Base-by-base conservation (phyloP, 2,888 invertebrate species). In the Meiosimyza decipiens region DNA sequence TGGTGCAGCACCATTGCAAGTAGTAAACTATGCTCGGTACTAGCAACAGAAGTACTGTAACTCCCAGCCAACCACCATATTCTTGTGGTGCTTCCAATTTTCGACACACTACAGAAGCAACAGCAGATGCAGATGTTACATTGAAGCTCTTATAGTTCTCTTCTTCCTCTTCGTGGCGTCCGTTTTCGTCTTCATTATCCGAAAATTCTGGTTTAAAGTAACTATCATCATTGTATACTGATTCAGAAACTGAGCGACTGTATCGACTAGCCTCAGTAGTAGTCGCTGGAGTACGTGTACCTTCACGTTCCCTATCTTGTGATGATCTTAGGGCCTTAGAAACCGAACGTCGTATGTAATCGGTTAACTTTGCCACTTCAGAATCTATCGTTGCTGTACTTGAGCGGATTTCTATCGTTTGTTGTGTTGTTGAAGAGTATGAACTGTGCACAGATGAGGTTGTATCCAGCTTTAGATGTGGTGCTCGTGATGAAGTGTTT, bases 161-260 rank as follows among this genome's bases (percentile, higher is more conserved):
- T 28, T 75, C 74, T 4, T 81, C 78, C 72, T 76, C 71, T 40
- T 71, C 74, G 51, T 73, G 72, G 59, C 71, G 74, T 6, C 18
- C 52, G 18, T 71, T 70, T 22, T 59, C 54, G 9, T 69, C 77
- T 11, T 78, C 75, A 74, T 81, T 72, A 77, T 81, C 72, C 74
- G 82, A 18, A 83, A 86, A 76, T 81, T 84, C 75, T 79, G 83
- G 40, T 11, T 81, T 83, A 73, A 83, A 84, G 2, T 83, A 85
- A 60, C 83, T 83, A 28, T 84, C 85, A 72, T 86, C 87, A 28
- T 86, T 86, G 65, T 84, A 85, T 0, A 83, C 78, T 13, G 85
- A 85, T 33, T 84, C 82, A 6, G 85, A 84, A 0, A 82, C 79
- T 7, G 86, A 86, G n/a, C 83, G 82, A 65, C 83, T 84, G 18